Evolutionary conservation across 2,797 vertebrate genomes (phyloP), one percentile per base, ranked within the genome.

Genomic region (Coregonus suidteri): DNA sequence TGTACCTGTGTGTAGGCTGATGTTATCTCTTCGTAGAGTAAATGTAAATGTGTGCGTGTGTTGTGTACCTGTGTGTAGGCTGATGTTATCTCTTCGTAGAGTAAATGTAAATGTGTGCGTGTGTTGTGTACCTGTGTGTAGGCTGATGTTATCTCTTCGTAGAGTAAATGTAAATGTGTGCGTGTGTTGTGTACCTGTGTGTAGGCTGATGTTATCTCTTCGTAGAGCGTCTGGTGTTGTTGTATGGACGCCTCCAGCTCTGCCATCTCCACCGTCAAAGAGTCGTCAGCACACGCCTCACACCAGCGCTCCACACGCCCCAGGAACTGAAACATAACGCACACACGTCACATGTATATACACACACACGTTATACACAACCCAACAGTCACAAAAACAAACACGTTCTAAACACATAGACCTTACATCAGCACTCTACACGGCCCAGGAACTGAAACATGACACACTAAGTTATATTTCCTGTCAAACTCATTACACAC

Each of bases 211-310:
- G 25, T 25, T 25, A 25, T 25, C 25, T 25, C 97, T 84, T 98
- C 96, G 59, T 96, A 99, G 54, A 99, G 96, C 85, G 97, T 96
- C 79, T 98, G 97, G 0, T 98, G 98, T 87, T 97, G 95, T 86
- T 98, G 97, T 1, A 95, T 95, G 0, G 96, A 96, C 0, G 95
- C 94, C 83, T 99, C 97, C 75, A 99, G 90, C 37, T 93, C 90
- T 4, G 86, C 74, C 20, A 90, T 88, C 0, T 84, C 88, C 0
- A 87, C 94, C 75, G 96, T 96, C 77, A 98, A 90, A 65, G 93
- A 83, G 16, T 95, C 95, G 18, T 97, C 96, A 5, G 94, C 96
- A 86, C 96, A 97, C 83, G 91, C 92, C 90, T 97, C 96, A 64
- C 96, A 96, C 97, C 97, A 97, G 0, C 94, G 93, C 25, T 96